These are phyloP conservation scores for Reinhardtius hippoglossoides DNA, from an alignment of 2,113 vertebrate genomes.

Conservation along the genomic window DNA sequence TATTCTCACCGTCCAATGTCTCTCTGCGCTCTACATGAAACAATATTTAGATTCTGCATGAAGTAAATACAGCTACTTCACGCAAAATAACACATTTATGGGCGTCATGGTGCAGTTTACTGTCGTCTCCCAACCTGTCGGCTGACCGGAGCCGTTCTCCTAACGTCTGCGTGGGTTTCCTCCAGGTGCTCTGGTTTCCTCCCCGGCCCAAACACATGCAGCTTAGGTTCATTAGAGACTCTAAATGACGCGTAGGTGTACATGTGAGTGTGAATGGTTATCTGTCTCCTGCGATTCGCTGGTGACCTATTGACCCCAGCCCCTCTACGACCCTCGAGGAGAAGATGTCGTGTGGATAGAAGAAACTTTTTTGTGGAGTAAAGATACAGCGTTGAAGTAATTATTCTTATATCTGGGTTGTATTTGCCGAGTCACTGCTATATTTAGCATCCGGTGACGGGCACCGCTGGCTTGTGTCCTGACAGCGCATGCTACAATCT, in stretches of 20 bases:
- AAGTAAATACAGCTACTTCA: too few relatives aligned
- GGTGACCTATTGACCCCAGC: neutral
- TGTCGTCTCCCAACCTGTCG: too few relatives aligned
- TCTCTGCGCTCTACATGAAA: too few relatives aligned
- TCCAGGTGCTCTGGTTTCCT: neutral
- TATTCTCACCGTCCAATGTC: too few relatives aligned
- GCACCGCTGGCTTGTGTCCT: slow-evolving; percentile 28
- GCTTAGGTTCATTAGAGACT: neutral
- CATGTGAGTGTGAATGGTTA: too few relatives aligned
- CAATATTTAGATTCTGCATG: too few relatives aligned
- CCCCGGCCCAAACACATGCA: neutral
- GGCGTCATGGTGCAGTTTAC: too few relatives aligned
- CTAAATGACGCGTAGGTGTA: too few relatives aligned
- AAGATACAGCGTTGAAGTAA: neutral
- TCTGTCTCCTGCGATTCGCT: neutral
- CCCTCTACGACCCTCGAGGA: too few relatives aligned
- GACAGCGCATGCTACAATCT: slow-evolving; percentile 45
- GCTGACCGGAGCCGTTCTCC: neutral
- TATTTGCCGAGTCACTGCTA: slow-evolving; percentile 24
- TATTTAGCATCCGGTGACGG: slow-evolving; percentile 34
- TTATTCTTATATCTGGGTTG: neutral
- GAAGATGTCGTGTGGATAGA: neutral
- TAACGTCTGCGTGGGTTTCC: neutral
- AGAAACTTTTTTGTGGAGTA: slow-evolving; percentile 8
- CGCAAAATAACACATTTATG: too few relatives aligned